A percentile compares a stretch with the other conserved stretches of the same genome.
Evolutionary conservation across 2,888 invertebrate species (phyloP).

Genomic region (Atrina japonica): DNA sequence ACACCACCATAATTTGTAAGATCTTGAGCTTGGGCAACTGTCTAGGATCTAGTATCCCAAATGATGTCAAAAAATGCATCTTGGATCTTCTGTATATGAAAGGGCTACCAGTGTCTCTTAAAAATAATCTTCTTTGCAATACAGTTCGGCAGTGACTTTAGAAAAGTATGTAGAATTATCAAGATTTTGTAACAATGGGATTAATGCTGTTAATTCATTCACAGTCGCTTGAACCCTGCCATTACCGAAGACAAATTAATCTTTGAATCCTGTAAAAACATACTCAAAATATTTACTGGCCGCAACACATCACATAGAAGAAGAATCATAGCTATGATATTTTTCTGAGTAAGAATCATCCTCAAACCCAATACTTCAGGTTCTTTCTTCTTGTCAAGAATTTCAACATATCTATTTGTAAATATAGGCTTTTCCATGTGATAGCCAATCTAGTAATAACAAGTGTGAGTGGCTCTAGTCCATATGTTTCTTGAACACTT

Average conservation of each 20-base stretch:
- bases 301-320: conserved; percentile 36
- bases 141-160: neutral
- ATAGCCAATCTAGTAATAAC: conserved; percentile 33
- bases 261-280: conserved; percentile 28
- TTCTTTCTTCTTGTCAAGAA: conserved; percentile 32
- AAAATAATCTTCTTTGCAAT: conserved; percentile 6
- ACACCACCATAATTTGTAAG: neutral
- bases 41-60: conserved; percentile 27
- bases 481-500: conserved; percentile 32
- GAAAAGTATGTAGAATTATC: conserved; percentile 1
- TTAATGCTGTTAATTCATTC: neutral
- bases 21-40: conserved; percentile 23
- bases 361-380: conserved; percentile 38
- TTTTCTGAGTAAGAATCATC: conserved; percentile 15
- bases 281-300: conserved; percentile 27
- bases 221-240: conserved; percentile 1
- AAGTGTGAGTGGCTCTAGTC: conserved; percentile 19
- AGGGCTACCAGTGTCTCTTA: neutral
- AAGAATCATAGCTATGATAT: conserved; percentile 29
- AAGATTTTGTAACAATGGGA: neutral
- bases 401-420: neutral
- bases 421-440: conserved; percentile 39
- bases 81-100: neutral
- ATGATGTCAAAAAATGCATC: conserved; percentile 24
- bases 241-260: conserved; percentile 32